Base-by-base conservation (phyloP, 1,140 invertebrate species). In the Hypsibius dujardini region DNA sequence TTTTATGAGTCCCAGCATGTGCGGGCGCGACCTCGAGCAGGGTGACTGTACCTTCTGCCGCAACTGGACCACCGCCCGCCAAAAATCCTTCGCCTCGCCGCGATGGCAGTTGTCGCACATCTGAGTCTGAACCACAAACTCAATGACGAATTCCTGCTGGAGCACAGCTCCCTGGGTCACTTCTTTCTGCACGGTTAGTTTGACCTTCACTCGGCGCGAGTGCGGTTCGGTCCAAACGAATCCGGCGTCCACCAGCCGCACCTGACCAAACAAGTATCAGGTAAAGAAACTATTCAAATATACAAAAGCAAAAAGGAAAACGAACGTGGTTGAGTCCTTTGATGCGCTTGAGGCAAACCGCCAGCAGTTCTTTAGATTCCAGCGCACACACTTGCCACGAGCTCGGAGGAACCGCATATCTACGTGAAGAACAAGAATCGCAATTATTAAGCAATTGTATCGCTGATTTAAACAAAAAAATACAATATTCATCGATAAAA, bases 181-280 rank as follows among this genome's bases (percentile, higher is more conserved):
- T 84, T 98, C 93, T 73, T 89, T 92, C 79, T 98, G 92, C n/a
- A 99, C 87, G 1, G 90, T 95, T 70, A 99, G 78, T 82, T 98
- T 97, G 0, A 97, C 87, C 83, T 98, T 98, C 46, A 98, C 86
- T 73, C 95, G 84, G 80, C 93, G 95, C 0, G 95, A 98, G 84
- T 99, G 95, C 71, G 95, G 93, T 78, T 99, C 96, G 47, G 95
- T 99, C 95, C 95, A 99, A 1, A 96, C 84, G 83, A 99, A 99
- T 2, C 87, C 86, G 70, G 96, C 95, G 85, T 98, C 94, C 60
- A 96, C 84, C 2, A 98, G 80, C 47, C 82, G 76, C 7, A 84
- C 81, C 78, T 84, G n/a, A n/a, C n/a, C n/a, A n/a, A n/a, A n/a
- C n/a, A n/a, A n/a, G n/a, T n/a, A n/a, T n/a, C n/a, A n/a, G n/a